Base-by-base conservation (phyloP, 2,888 invertebrate genomes). In the Onchidella celtica region DNA sequence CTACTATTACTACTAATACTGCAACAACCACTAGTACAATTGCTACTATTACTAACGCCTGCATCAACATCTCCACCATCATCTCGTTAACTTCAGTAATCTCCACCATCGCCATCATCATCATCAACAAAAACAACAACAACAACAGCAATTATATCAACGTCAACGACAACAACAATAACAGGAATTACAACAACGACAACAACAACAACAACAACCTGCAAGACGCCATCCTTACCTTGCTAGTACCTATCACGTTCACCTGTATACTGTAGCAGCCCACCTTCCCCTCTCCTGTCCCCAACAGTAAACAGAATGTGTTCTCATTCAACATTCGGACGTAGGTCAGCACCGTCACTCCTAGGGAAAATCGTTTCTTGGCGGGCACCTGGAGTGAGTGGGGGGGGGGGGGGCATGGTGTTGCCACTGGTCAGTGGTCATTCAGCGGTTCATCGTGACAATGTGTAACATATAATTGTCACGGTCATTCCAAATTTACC, bases 231-330 rank as follows among this genome's bases (percentile, higher is more conserved):
- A 6, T 34, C 65, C 36, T 34, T 36, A 34, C 3, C 65, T 65
- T 34, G 3, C 21, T 32, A 17, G 14, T 34, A 32, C 9, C 21
- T n/a, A 34, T 34, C 65, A 2, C 3, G 29, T 17, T 17, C 47
- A 1, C n/a, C n/a, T n/a, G n/a, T n/a, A 77, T 40, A 27, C 1
- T 59, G 77, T 77, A 77, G 32, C 72, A 72, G 2, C 61, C 59
- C 55, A 79, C 69, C 63, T 72, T 79, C 3, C 79, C 70, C 14
- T 79, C 65, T 1, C 79, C 79, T 0, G 79, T 72, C 3, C 79
- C 79, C 6, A 72, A 0, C 38, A 79, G 6, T 4, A 79, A 32
- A 55, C 63, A 72, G 61, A 72, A 79, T 3, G 55, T n/a, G 3
- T 63, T 38, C 14, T 70, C 72, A 1, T 63, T 47, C 47, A 72